Conservation (phyloP, 2,888 invertebrate genomes). For the Cactoblastis cactorum region DNA sequence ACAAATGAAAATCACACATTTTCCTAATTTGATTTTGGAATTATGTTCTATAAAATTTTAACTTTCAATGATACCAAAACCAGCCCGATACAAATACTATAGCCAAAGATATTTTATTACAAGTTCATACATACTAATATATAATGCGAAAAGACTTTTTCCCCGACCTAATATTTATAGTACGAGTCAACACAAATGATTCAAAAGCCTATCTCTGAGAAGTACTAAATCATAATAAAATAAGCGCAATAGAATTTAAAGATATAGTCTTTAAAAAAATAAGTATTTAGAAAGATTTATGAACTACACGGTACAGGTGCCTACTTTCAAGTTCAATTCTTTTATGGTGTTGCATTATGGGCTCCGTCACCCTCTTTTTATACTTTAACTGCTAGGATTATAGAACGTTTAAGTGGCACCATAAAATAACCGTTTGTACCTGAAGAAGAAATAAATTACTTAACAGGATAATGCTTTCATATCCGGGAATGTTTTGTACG, state of each 20-base stretch:
- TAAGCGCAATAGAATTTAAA: constrained; percentile 31
- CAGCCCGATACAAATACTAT: no score
- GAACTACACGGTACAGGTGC: constrained; percentile 54
- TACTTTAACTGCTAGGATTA: constrained; percentile 68
- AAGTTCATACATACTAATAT: no score
- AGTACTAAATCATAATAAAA: constrained; percentile 32
- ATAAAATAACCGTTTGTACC: constrained; percentile 74
- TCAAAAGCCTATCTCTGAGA: constrained; percentile 21
- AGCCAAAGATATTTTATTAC: no score
- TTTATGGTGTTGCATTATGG: constrained; percentile 65
- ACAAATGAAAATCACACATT: no score
- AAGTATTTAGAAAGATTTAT: constrained; percentile 58
- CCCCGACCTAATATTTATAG: constrained; percentile 14
- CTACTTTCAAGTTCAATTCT: constrained; percentile 53
- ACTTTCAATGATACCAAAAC: no score
- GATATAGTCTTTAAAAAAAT: constrained; percentile 32
- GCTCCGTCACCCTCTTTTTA: constrained; percentile 63
- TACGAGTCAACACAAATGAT: constrained; percentile 22
- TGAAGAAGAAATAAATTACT: constrained; percentile 77
- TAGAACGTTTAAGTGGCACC: constrained; percentile 71
- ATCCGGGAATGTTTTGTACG: constrained; percentile 71
- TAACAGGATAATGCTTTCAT: constrained; percentile 77
- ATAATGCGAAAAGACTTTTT: no score
- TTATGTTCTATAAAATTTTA: no score
- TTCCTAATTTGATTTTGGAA: no score